Conservation (phyloP, 1,140 invertebrate genomes). For the Cotesia typhae region DNA sequence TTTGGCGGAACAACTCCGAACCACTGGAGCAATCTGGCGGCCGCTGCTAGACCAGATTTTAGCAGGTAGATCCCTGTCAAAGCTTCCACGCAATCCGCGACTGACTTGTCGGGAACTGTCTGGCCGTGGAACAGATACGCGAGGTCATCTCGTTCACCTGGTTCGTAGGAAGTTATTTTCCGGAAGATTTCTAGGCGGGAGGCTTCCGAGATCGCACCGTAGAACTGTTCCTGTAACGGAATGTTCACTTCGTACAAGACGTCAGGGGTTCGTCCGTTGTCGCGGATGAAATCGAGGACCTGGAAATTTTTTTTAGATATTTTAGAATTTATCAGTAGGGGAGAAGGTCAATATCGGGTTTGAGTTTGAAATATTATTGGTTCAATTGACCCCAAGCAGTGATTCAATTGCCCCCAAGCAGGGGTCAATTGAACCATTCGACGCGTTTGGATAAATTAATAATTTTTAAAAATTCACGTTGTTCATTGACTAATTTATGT, state of each 20-base stretch:
- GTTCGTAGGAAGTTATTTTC: slow-evolving; percentile 41
- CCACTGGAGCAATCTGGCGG: slow-evolving; percentile 77
- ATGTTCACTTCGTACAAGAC: slow-evolving; percentile 64
- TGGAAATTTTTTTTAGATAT: no score
- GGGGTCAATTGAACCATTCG: no score
- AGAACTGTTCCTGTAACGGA: slow-evolving; percentile 56
- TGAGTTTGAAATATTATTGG: no score
- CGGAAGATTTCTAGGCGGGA: slow-evolving; percentile 42
- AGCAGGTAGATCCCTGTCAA: slow-evolving; percentile 81
- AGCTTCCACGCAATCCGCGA: slow-evolving; percentile 87
- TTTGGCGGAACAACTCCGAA: slow-evolving; percentile 72
- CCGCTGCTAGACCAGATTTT: slow-evolving; percentile 66
- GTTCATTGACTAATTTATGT: no score
- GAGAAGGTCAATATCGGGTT: no score
- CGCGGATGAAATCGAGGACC: slow-evolving; percentile 47
- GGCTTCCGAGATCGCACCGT: slow-evolving; percentile 53
- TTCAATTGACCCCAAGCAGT: no score
- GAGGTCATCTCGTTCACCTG: slow-evolving; percentile 31
- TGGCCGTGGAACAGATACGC: slow-evolving; percentile 64
- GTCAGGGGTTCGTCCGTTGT: slow-evolving; percentile 50
- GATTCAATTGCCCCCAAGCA: no score
- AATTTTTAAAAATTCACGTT: no score
- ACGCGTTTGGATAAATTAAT: no score
- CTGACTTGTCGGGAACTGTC: slow-evolving; percentile 70
- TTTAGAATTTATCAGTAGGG: no score